Evolutionary conservation across 2,888 invertebrate species (phyloP).

Genomic region (Aspidiotus destructor): DNA sequence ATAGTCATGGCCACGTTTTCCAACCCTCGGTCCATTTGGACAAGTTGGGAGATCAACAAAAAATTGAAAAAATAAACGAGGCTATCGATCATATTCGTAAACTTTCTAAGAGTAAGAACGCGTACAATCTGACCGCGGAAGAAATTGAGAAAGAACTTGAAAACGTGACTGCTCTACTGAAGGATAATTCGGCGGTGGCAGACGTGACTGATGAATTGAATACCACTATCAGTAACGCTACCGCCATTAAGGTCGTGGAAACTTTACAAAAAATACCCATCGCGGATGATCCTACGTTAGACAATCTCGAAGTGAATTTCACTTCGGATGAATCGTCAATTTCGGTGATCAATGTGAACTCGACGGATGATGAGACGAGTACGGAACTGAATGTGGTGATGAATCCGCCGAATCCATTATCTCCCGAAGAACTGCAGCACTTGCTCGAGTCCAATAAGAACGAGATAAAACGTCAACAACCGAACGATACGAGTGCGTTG

Average conservation of each 20-base stretch:
- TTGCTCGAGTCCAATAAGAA: slow-evolving; percentile 42
- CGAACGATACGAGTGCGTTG: slow-evolving; percentile 36
- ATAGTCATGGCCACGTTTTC: slow-evolving; percentile 41
- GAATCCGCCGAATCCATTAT: slow-evolving; percentile 46
- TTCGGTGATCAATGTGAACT: background rate
- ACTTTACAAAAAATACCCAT: background rate
- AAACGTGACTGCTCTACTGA: slow-evolving; percentile 34
- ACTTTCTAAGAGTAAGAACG: slow-evolving; percentile 35
- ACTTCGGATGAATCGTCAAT: slow-evolving; percentile 3
- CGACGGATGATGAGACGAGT: slow-evolving; percentile 38
- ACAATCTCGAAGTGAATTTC: slow-evolving; percentile 3
- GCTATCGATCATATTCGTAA: slow-evolving; percentile 40
- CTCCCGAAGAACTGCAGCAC: slow-evolving; percentile 37
- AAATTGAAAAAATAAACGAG: slow-evolving; percentile 40
- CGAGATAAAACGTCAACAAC: slow-evolving; percentile 48
- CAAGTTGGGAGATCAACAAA: slow-evolving; percentile 42
- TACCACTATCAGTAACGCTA: background rate
- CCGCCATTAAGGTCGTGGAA: background rate
- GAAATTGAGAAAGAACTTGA: slow-evolving; percentile 34
- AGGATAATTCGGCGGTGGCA: background rate
- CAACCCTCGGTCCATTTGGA: slow-evolving; percentile 41
- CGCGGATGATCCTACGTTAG: too few species aligned
- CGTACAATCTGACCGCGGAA: slow-evolving; percentile 31
- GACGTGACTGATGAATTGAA: background rate
- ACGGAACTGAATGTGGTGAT: slow-evolving; percentile 46